Evolutionary conservation across 2,888 invertebrate species (phyloP), one percentile per base, ranked within the genome.

Genomic region (Seira musarum): DNA sequence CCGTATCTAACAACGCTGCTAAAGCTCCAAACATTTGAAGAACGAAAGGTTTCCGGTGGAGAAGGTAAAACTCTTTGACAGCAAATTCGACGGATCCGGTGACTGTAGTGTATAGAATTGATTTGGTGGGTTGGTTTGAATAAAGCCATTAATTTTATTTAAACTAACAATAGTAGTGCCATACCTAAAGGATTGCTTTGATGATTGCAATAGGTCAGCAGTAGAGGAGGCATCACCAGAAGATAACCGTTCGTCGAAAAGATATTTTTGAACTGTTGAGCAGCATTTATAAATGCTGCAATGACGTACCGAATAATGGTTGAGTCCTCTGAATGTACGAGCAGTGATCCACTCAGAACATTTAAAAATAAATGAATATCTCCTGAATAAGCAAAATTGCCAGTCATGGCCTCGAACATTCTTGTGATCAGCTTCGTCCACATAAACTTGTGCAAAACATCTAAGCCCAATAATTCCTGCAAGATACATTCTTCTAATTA

Each of bases 1-100:
- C 96, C 0, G 96, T 96, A 88, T 99, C 98, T 87, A 99, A 90
- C 88, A 98, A 96, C 1, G 97, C 96, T 0, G 99, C 98, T 0
- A 98, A 96, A 1, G 98, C 97, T 1, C 99, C 99, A 90, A 99
- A 99, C 97, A 99, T 97, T 92, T 99, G 98, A 70, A 99, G 91
- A 87, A 99, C 96, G 88, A 99, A 99, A 0, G 99, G 99, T 88
- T 99, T 99, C 69, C 99, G 92, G 88, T 99, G 99, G 89, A 99
- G 92, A 79, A 99, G 91, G 89, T 99, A 99, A 90, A 99, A 99
- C 88, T 99, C 99, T 88, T 98, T 97, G 15, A 98, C 98, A 0
- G 98, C 96, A 88, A 98, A 99, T 88, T 99, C 98, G 73, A 99
- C 96, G 0, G 98, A 97, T 0, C 96, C 94, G 3, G 96, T 96